Evolutionary conservation across 2,113 vertebrate genomes (phyloP).

Genomic region (Prunella fulvescens): DNA sequence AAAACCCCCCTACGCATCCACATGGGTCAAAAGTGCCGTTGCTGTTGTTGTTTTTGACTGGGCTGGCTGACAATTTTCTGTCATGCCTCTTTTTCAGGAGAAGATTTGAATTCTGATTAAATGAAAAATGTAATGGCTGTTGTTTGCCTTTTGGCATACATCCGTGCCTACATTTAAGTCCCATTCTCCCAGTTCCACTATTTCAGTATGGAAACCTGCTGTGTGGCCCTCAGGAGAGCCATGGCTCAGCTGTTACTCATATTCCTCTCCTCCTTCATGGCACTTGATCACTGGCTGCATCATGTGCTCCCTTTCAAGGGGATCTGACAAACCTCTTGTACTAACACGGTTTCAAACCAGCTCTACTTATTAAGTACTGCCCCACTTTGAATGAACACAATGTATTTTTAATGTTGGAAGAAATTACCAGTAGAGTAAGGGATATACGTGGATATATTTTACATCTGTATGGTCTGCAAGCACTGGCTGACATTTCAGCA

Average conservation of each 20-base stretch:
- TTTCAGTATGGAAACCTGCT: background rate
- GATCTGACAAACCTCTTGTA: background rate
- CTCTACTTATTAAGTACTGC: background rate
- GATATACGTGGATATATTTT: background rate
- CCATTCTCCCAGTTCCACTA: background rate
- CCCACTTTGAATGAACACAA: background rate
- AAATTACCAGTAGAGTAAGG: background rate
- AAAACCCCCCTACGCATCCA: background rate
- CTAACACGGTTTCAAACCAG: background rate
- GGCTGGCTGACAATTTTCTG: background rate
- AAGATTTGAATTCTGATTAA: background rate
- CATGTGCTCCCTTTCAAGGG: background rate
- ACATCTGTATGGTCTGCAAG: background rate
- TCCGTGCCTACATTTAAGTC: background rate
- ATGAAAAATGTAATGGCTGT: background rate
- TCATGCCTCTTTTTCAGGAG: background rate
- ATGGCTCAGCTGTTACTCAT: background rate
- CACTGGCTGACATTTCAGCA: background rate
- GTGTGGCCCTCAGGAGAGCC: background rate
- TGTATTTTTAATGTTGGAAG: background rate
- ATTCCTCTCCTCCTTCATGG: background rate
- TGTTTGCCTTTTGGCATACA: background rate
- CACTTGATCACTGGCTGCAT: background rate
- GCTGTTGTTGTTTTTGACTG: background rate
- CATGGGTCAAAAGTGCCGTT: background rate